Base-by-base conservation (phyloP, 2,113 vertebrate genomes). In the Pteropus alecto region DNA sequence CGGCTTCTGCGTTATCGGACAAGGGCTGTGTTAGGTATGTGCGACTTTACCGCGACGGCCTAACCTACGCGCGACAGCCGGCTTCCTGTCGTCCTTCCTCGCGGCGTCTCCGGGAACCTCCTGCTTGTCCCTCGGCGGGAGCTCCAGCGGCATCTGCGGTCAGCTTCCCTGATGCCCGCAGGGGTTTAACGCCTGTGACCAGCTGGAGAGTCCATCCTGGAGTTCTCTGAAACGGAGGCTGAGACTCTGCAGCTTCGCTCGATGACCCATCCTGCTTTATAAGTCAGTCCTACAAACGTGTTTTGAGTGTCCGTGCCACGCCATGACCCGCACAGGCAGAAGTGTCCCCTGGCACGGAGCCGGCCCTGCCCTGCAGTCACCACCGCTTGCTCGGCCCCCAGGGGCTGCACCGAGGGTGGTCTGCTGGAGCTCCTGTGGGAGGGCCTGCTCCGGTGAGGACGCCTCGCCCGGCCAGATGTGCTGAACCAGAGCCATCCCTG, bases 281-380 rank as follows among this genome's bases (percentile, higher is more conserved):
- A 15, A 24, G 48, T 35, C 43, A 5, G 2, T 18, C 26, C 58
- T 38, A 14, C 71, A 35, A 22, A n/a, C 22, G 46, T 46, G 19
- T 38, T 48, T 6, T 22, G 43, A 26, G 16, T 30, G 33, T 54
- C 26, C 4, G 2, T 0, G 0, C 14, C 5, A 4, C 2, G 0
- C 0, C 14, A 46, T 3, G 12, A 33, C 46, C 28, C 12, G 16
- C 8, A 0, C n/a, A 2, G 35, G 35, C 67, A 15, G 65, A 12
- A 43, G 3, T 12, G 18, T 18, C 0, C 3, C 16, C 24, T 38
- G 14, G 18, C 13, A n/a, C 1, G 0, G 46, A 65, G 73, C 74
- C 16, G 74, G 4, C 18, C 14, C 7, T 22, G 11, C 13, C 2
- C 26, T 3, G 33, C 0, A 2, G 6, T 33, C 13, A 13, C 16